Evolutionary conservation across 2,888 invertebrate genomes (phyloP), one percentile per base, ranked within the genome.

Genomic region (Acleris holmiana): DNA sequence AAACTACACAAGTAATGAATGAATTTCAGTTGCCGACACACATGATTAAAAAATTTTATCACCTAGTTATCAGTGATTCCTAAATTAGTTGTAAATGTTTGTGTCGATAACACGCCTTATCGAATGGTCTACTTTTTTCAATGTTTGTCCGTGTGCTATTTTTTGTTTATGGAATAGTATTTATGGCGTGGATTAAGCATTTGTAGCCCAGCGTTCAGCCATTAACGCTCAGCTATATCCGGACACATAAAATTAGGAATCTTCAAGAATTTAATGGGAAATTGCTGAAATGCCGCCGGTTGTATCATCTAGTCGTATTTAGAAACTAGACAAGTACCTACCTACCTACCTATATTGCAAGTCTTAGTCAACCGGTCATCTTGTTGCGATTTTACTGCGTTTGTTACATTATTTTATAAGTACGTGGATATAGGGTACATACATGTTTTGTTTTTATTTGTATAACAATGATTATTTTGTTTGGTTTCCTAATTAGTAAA

Each of bases 41-140:
- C 29, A 35, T 35, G 29, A 35, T 25, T 25, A 25, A 7, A 8
- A 25, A 25, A 25, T 35, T 10, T 10, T 35, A 35, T 35, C 29
- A 35, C 29, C 3, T 41, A 64, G 19, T n/a, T 58, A 64, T 58
- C 53, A 48, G 25, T 21, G 13, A 19, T 25, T n/a, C 15, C 46
- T 47, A 29, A 57, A n/a, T 19, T 21, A 41, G 41, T 54, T 23
- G 41, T 54, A 41, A 54, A 54, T 54, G 23, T 55, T 55, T 44
- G 55, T 44, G 17, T 55, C 23, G 23, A 44, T 46, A 55, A 44
- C n/a, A 13, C n/a, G 23, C 21, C 15, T 46, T 19, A 53, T 53
- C 53, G 19, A 23, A 4, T 17, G 40, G 4, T 19, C 15, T 10
- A 18, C 13, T 51, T 18, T 51, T 35, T 35, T 13, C 35, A 8